Evolutionary conservation across 2,888 invertebrate genomes (phyloP).

Genomic region (Agonum fuliginosum): DNA sequence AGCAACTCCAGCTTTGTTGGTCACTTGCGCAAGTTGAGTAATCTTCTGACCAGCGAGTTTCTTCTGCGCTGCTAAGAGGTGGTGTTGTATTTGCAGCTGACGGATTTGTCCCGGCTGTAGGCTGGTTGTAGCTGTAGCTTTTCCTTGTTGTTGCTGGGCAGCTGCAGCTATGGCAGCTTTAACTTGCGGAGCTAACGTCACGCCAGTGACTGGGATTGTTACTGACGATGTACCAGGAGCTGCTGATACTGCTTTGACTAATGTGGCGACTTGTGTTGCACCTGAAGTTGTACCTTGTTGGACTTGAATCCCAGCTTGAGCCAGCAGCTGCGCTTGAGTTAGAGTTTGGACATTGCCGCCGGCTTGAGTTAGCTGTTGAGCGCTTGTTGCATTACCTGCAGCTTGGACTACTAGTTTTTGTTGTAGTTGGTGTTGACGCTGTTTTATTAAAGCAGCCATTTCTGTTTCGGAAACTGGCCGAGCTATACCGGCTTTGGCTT

Average conservation of each 20-base stretch:
- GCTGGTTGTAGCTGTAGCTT: conserved; percentile 73
- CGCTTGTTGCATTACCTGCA: conserved; percentile 65
- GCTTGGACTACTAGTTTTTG: conserved; percentile 68
- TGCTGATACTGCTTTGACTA: conserved; percentile 78
- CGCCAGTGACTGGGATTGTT: conserved; percentile 75
- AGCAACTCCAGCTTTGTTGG: conserved; percentile 74
- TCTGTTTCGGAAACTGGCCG: conserved; percentile 75
- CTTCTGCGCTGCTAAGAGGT: conserved; percentile 75
- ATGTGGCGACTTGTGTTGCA: conserved; percentile 75
- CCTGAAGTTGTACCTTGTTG: conserved; percentile 75
- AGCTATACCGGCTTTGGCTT: conserved; percentile 68
- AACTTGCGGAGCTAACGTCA: conserved; percentile 72
- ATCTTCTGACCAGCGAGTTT: conserved; percentile 78
- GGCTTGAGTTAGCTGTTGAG: conserved; percentile 66
- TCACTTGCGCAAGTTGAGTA: conserved; percentile 76
- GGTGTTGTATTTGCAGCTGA: conserved; percentile 78
- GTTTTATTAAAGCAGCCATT: conserved; percentile 74
- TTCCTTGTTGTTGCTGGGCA: conserved; percentile 65
- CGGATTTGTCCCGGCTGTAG: conserved; percentile 77
- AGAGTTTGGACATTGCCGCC: conserved; percentile 69
- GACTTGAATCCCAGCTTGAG: conserved; percentile 68
- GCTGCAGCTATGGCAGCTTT: conserved; percentile 67
- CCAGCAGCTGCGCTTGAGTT: conserved; percentile 69
- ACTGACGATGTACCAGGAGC: conserved; percentile 69
- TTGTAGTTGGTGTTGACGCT: conserved; percentile 70